Base-by-base conservation (phyloP, 2,797 vertebrate genomes). In the Ambastaia sidthimunki region DNA sequence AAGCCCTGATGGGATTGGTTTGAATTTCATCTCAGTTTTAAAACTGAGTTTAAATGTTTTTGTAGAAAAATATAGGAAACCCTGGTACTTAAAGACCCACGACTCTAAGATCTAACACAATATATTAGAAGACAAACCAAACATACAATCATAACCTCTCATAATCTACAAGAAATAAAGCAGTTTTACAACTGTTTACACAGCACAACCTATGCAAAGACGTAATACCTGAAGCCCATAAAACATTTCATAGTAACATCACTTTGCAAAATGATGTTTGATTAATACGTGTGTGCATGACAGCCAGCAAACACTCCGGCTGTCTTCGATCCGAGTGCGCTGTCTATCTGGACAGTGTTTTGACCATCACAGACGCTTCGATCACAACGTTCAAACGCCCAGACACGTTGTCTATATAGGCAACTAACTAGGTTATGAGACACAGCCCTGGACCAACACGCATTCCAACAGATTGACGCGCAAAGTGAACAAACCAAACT, bases 381-480 rank as follows among this genome's bases (percentile, higher is more conserved):
- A 47, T 1, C 55, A 34, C 10, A 69, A 48, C n/a, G 34, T n/a
- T 7, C 34, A 41, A 54, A 23, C 19, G 66, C 41, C 50, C 66
- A 13, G 50, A 50, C 52, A 54, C 28, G 47, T 18, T 52, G 47
- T 41, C 69, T 79, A 79, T 31, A 11, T 72, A 71, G 25, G 4
- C 54, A 77, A 23, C 66, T 48, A 37, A 31, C 23, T 21, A 21
- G 37, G 18, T 59, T 41, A 28, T 25, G 4, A 66, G 57, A 71
- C 31, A 25, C 28, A 65, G 37, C 70, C 66, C 66, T 21, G 37
- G 23, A 5, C 23, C 31, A 52, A 21, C 81, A 50, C 85, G 86
- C 93, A 94, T 94, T 93, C 93, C 93, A 84, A 76, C 89, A 88
- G 90, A 92, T 79, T 54, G 74, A 65, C 71, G 74, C 78, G 70